phyloP scores from a whole-genome alignment of 2,888 invertebrate genomes.

The Hirtodrosophila confusa region DNA sequence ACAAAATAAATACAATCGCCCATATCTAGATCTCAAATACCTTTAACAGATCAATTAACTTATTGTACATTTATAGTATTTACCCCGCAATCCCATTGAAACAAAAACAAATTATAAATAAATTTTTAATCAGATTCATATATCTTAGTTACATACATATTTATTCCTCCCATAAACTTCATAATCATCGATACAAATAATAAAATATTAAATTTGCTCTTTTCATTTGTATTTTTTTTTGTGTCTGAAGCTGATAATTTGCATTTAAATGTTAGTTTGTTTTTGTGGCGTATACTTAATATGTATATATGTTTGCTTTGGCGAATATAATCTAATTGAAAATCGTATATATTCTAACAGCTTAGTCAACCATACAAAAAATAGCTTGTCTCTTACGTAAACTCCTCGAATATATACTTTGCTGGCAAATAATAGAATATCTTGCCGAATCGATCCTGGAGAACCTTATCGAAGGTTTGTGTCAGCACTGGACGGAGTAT shows the following conservation, averaged over 20 bases:
- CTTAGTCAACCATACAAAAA: background rate
- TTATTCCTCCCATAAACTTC: too few species aligned
- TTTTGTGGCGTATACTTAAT: slow-evolving; percentile 16
- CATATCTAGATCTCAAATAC: too few species aligned
- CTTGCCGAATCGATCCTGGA: slow-evolving; percentile 87
- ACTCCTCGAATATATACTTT: slow-evolving; percentile 87
- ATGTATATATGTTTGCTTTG: background rate
- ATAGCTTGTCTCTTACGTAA: slow-evolving; percentile 63
- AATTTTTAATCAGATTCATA: too few species aligned
- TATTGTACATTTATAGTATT: too few species aligned
- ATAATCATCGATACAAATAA: too few species aligned
- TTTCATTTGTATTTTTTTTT: background rate
- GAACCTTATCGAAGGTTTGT: slow-evolving; percentile 88
- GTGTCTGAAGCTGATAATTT: slow-evolving; percentile 1
- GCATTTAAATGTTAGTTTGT: slow-evolving; percentile 8
- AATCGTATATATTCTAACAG: slow-evolving; percentile 12
- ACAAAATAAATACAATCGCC: too few species aligned
- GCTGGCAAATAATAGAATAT: slow-evolving; percentile 88
- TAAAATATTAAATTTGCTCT: too few species aligned
- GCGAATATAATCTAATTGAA: background rate
- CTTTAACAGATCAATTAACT: too few species aligned
- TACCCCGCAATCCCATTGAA: too few species aligned
- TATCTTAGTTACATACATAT: too few species aligned
- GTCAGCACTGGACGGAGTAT: slow-evolving; percentile 88
- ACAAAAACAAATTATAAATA: too few species aligned